These are phyloP conservation scores for Dioctria rufipes DNA, from an alignment of 2,888 invertebrate genomes.

Conservation along the genomic window DNA sequence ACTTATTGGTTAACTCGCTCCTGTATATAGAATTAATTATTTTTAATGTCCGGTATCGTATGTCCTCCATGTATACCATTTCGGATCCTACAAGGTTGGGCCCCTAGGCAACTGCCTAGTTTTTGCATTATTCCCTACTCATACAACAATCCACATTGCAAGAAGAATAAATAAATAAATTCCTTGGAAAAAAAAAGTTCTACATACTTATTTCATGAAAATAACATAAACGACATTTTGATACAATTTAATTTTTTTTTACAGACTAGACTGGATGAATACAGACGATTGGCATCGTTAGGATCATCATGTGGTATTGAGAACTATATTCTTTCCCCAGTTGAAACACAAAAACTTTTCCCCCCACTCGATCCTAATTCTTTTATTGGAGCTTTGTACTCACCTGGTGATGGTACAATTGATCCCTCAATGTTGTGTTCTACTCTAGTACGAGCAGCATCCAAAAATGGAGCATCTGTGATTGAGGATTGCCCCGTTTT, in stretches of 20 bases:
- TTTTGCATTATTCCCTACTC: no score
- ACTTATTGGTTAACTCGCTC: no score
- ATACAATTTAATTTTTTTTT: conserved; percentile 54
- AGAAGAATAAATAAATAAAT: not conserved
- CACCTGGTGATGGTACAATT: conserved; percentile 86
- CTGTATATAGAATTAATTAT: no score
- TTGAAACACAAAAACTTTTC: conserved; percentile 83
- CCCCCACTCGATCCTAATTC: conserved; percentile 83
- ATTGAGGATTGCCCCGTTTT: conserved; percentile 82
- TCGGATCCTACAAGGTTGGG: no score
- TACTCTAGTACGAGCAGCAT: conserved; percentile 82
- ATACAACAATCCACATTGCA: no score
- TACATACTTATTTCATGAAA: not conserved
- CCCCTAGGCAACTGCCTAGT: no score
- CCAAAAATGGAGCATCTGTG: conserved; percentile 81
- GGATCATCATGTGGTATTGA: conserved; percentile 86
- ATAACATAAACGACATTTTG: no score
- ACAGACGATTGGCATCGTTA: conserved; percentile 84
- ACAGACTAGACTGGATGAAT: conserved; percentile 86
- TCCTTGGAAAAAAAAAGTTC: not conserved
- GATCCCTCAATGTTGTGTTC: conserved; percentile 88
- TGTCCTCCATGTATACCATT: no score
- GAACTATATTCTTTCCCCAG: conserved; percentile 80
- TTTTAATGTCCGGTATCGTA: no score
- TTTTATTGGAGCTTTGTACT: conserved; percentile 84